Percentiles rank a stretch among this genome's conserved stretches.
phyloP scores from a whole-genome alignment of 2,888 invertebrate species.

The Spilosoma lubricipeda region DNA sequence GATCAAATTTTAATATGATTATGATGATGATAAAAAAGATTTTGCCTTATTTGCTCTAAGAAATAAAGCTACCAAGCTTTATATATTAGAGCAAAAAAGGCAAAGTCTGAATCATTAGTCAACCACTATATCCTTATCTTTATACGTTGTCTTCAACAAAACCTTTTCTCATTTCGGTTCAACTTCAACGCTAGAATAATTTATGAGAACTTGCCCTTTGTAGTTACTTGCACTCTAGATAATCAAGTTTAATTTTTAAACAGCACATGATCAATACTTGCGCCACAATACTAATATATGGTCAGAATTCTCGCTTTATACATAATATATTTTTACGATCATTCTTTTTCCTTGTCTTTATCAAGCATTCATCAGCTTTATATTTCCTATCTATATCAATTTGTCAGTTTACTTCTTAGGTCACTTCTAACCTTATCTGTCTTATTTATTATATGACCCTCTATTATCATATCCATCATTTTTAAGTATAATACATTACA shows the following conservation, averaged over 20 bases:
- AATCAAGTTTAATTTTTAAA: slow-evolving; percentile 9
- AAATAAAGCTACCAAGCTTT: too few relatives aligned
- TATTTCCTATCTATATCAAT: too few relatives aligned
- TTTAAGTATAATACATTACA: neutral
- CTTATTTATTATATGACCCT: neutral
- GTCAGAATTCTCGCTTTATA: neutral
- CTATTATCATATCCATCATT: neutral
- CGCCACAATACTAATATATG: neutral
- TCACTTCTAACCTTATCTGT: too few relatives aligned
- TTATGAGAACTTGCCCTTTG: neutral
- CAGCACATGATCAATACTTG: slow-evolving; percentile 4
- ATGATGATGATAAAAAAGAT: neutral
- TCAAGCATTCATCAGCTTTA: too few relatives aligned
- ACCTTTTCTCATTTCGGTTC: neutral
- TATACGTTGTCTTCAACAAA: neutral
- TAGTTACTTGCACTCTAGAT: neutral
- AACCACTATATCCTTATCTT: neutral
- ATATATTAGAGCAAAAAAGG: neutral
- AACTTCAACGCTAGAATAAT: neutral
- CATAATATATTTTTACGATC: slow-evolving; percentile 1
- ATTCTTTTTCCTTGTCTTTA: neutral
- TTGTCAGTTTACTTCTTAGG: neutral
- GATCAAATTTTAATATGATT: too few relatives aligned
- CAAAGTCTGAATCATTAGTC: neutral
- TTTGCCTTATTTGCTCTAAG: too few relatives aligned